Percentiles rank a stretch among this genome's conserved stretches.
Conservation (phyloP, 2,113 vertebrate species). For the Morone chrysops region DNA sequence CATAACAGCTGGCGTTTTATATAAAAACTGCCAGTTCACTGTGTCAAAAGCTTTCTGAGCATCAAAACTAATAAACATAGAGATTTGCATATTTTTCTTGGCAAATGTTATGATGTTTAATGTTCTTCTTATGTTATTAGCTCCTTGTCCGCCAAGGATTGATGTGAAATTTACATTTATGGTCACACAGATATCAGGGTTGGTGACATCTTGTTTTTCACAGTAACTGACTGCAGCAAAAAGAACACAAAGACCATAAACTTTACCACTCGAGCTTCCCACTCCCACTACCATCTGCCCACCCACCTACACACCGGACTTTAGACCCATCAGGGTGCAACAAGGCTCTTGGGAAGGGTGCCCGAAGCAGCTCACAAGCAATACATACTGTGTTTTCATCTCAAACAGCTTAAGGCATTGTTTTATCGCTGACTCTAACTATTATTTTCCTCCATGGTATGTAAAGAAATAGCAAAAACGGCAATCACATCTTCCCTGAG, state of each 20-base stretch:
- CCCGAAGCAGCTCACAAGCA: neutral
- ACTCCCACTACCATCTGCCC: neutral
- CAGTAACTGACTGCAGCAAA: neutral
- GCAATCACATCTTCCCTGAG: neutral
- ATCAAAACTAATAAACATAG: neutral
- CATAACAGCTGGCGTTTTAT: neutral
- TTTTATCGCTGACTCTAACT: neutral
- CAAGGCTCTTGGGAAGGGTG: neutral
- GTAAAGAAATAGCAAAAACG: neutral
- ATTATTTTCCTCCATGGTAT: neutral
- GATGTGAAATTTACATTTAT: neutral
- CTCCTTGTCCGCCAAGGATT: neutral
- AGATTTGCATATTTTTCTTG: neutral
- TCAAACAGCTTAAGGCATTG: neutral
- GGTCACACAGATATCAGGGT: neutral
- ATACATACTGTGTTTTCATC: neutral
- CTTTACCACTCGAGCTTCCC: neutral
- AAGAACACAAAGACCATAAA: conserved; percentile 4
- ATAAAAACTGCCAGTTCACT: neutral
- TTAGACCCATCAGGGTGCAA: conserved; percentile 31
- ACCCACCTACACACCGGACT: conserved; percentile 22
- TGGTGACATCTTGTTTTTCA: neutral
- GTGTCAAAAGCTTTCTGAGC: neutral
- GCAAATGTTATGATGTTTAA: neutral
- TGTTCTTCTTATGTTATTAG: neutral